Evolutionary conservation across 1,140 invertebrate species (phyloP).

Genomic region (Steinernema feltiae): DNA sequence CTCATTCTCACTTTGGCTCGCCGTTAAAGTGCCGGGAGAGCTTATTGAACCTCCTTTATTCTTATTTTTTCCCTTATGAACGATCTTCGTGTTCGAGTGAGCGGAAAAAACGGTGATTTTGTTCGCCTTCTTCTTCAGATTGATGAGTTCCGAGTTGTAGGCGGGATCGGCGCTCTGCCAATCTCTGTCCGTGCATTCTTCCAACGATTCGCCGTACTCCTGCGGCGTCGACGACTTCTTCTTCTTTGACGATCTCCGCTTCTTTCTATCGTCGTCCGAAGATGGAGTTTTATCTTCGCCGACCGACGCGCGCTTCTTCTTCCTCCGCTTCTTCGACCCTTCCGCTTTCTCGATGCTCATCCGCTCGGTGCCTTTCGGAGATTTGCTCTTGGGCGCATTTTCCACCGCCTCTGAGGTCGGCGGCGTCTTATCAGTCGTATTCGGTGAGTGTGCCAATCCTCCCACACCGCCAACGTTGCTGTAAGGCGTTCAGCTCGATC

Average conservation of each 20-base stretch:
- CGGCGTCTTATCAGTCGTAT: neutral
- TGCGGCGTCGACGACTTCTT: neutral
- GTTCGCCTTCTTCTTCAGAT: neutral
- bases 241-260: neutral
- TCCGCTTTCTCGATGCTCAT: neutral
- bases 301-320: neutral
- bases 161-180: conserved; percentile 1
- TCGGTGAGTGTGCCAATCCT: neutral
- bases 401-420: neutral
- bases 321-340: neutral
- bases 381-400: too few relatives aligned
- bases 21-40: neutral
- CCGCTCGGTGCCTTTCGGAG: too few relatives aligned
- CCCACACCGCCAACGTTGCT: too few relatives aligned
- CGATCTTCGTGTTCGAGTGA: neutral
- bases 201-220: conserved; percentile 3
- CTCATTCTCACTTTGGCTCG: neutral
- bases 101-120: neutral
- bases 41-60: neutral
- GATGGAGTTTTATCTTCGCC: neutral
- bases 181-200: neutral
- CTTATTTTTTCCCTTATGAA: neutral
- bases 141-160: conserved; percentile 1
- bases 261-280: neutral
- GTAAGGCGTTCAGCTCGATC: too few relatives aligned